Percentiles rank a stretch among this genome's conserved stretches.
phyloP scores from a whole-genome alignment of 1,140 invertebrate species.

The Eulimnadia texana region DNA sequence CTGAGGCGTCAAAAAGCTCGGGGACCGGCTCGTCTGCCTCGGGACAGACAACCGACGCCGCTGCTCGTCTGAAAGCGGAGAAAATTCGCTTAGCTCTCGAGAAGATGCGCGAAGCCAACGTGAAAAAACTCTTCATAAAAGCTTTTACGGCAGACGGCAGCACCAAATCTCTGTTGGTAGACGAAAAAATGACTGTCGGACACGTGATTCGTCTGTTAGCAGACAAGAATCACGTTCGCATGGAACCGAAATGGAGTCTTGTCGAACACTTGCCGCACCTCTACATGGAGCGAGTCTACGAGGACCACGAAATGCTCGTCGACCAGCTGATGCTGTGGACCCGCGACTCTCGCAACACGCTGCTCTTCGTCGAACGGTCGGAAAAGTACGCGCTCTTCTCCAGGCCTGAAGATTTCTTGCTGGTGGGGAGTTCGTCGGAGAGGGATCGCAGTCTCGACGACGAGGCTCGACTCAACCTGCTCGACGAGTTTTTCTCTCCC shows the following conservation, averaged over 20 bases:
- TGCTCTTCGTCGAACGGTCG: constrained; percentile 77
- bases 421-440: constrained; percentile 37
- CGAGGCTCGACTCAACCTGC: constrained; percentile 43
- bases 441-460: constrained; percentile 43
- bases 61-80: constrained; percentile 65
- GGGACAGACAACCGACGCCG: constrained; percentile 34
- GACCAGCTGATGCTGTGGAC: constrained; percentile 94
- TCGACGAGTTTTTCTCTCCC: constrained; percentile 55
- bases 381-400: constrained; percentile 79
- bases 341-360: constrained; percentile 86
- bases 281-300: constrained; percentile 90
- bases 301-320: constrained; percentile 91
- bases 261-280: constrained; percentile 91
- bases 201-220: constrained; percentile 81
- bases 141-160: constrained; percentile 86
- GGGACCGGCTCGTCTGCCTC: constrained; percentile 15
- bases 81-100: constrained; percentile 91
- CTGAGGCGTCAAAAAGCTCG: constrained; percentile 20
- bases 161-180: constrained; percentile 86
- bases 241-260: constrained; percentile 86
- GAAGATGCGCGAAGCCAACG: constrained; percentile 91
- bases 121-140: constrained; percentile 83
- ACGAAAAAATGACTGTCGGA: constrained; percentile 91
- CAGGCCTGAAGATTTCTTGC: constrained; percentile 63
- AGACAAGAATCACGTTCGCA: constrained; percentile 90